These are phyloP conservation scores for Progne subis DNA, from an alignment of 2,113 vertebrate genomes.

Conservation along the genomic window DNA sequence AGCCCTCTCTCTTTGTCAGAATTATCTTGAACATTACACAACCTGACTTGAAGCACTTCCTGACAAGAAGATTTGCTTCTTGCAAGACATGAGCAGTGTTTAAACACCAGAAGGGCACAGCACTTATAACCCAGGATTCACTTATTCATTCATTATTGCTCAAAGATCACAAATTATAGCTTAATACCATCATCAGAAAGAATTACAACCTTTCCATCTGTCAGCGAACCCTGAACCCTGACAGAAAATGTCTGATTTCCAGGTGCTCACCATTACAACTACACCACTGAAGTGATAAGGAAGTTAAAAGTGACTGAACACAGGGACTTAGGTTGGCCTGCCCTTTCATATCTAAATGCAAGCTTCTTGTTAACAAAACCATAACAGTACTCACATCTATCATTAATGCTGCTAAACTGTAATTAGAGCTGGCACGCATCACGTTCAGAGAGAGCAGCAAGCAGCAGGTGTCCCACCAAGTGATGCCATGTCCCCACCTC, in stretches of 20 bases:
- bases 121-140: not conserved
- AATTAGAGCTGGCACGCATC: not conserved
- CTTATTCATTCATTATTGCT: not conserved
- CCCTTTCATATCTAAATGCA: not conserved
- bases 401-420: not conserved
- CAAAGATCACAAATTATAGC: not conserved
- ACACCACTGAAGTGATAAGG: not conserved
- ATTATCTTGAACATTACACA: not conserved
- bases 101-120: not conserved
- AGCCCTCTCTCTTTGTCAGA: not conserved
- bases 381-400: not conserved
- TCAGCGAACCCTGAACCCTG: not conserved
- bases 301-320: not conserved
- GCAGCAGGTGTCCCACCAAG: not conserved
- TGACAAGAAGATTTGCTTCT: not conserved
- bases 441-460: not conserved
- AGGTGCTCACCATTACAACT: not conserved
- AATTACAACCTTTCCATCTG: not conserved
- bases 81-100: not conserved
- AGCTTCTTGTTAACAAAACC: not conserved
- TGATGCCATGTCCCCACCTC: not conserved
- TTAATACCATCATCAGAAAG: not conserved
- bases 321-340: not conserved
- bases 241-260: not conserved
- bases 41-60: not conserved